Evolutionary conservation across 1,140 invertebrate species (phyloP), one percentile per base, ranked within the genome.

Genomic region (Drosophila subobscura): DNA sequence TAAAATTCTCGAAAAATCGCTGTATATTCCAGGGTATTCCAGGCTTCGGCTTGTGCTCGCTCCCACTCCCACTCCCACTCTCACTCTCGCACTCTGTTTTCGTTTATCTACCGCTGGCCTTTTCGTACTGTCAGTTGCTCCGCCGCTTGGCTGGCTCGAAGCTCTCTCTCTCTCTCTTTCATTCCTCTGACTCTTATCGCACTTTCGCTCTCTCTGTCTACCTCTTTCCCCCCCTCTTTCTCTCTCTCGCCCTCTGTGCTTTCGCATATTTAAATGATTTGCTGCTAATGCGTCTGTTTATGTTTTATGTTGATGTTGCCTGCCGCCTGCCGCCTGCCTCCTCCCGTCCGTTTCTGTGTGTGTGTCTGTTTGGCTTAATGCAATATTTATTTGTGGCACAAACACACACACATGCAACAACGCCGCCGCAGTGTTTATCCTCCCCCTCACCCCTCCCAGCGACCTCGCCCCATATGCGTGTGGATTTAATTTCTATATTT

Each of bases 231-330:
- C n/a, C n/a, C n/a, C n/a, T n/a, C n/a, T n/a, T n/a, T 5, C 7
- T 7, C 41, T 14, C 25, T 46, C 33, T 12, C 23, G n/a, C 22
- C n/a, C 5, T 29, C 41, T 53, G 37, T 20, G 54, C 16, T 29
- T 63, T 57, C 84, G 77, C 72, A 76, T 81, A 83, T 83, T 88
- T 88, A 89, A 85, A 85, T 85, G 80, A 83, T 83, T 83, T 83
- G 78, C 83, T 79, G 83, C 78, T 86, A 86, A 86, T 86, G 83
- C 83, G 75, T 70, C 74, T 86, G 81, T 88, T 86, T 86, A 86
- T 86, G 83, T 81, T 86, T 88, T 77, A 88, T 86, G 81, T 81
- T 81, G 74, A 74, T 88, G 73, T 81, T 77, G 67, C 49, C 42
- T 72, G 44, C n/a, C n/a, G n/a, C n/a, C n/a, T n/a, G n/a, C n/a